Evolutionary conservation across 2,797 vertebrate genomes (phyloP), one percentile per base, ranked within the genome.

Genomic region (Limnodromus scolopaceus): DNA sequence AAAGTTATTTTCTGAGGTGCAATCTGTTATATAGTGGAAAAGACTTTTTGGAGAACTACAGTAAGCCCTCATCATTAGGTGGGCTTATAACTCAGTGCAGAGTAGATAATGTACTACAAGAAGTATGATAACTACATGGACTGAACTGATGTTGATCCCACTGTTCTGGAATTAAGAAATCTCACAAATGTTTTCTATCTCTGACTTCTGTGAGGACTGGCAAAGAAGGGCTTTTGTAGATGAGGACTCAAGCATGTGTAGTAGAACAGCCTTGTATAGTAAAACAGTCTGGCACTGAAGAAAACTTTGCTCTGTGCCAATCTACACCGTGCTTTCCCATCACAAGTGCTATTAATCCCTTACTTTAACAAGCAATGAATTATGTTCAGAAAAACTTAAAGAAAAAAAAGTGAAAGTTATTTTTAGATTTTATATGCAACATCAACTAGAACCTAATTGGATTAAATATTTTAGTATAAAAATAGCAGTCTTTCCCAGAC

Each of bases 381-480:
- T 64, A 30, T 43, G 55, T 94, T 93, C 45, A 89, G 36, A 69
- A 92, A 93, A 89, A 84, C 13, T 0, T 84, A 20, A 38, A 68
- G 30, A 55, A 58, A 92, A 83, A 83, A 95, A 83, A 46, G 10
- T 39, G 38, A 51, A 34, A 32, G 74, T 48, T 94, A 82, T 92
- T 96, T 97, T 96, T 81, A 96, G 66, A 39, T 94, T 97, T 97
- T 92, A 60, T 94, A 53, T 78, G 76, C 93, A 92, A 38, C 70
- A 75, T 92, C 75, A 96, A 88, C 94, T 92, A 94, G 83, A 95
- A 97, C 84, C 81, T 90, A 97, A 97, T 91, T 93, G 34, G 79
- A 84, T 95, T 95, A 96, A 97, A 85, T 96, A 91, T 93, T 97
- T 86, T 61, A 43, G 51, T 74, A 46, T 18, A 84, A 96, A 96